Evolutionary conservation across 2,888 invertebrate species (phyloP).

Genomic region (Athalia cordata): DNA sequence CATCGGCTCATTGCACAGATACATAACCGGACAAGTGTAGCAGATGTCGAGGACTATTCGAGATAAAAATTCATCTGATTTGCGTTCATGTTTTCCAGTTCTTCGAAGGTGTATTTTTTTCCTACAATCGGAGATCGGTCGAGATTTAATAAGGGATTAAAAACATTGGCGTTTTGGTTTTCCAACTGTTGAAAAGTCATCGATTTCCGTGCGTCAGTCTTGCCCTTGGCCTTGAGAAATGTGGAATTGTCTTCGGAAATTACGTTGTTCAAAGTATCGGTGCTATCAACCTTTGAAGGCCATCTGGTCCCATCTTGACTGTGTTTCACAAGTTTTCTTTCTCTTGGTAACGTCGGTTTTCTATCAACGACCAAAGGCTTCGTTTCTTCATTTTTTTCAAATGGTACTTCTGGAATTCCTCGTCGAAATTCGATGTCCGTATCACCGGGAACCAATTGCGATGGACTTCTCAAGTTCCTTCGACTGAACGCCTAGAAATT

Average conservation of each 20-base stretch:
- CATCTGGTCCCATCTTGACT: slow-evolving; percentile 15
- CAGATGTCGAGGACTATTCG: slow-evolving; percentile 1
- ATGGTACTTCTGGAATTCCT: too few relatives aligned
- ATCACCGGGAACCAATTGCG: not conserved
- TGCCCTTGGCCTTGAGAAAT: not conserved
- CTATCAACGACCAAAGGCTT: not conserved
- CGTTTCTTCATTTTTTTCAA: too few relatives aligned
- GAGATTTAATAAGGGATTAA: slow-evolving; percentile 21
- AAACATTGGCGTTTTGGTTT: slow-evolving; percentile 23
- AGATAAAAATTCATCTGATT: slow-evolving; percentile 31
- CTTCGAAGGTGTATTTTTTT: slow-evolving; percentile 14
- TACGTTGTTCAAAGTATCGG: not conserved
- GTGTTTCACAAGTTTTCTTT: not conserved
- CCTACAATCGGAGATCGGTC: not conserved
- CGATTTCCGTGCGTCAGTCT: not conserved
- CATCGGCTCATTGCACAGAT: not conserved
- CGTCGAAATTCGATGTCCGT: not conserved
- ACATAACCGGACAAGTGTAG: not conserved
- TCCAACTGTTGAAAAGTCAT: slow-evolving; percentile 34
- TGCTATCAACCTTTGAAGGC: slow-evolving; percentile 35
- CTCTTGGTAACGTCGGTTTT: not conserved
- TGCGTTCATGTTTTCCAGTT: slow-evolving; percentile 34
- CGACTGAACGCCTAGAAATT: not conserved
- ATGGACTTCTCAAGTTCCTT: not conserved
- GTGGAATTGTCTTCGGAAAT: slow-evolving; percentile 1